Evolutionary conservation across 1,140 invertebrate genomes (phyloP), one percentile per base, ranked within the genome.

Genomic region (Caerostris extrusa): DNA sequence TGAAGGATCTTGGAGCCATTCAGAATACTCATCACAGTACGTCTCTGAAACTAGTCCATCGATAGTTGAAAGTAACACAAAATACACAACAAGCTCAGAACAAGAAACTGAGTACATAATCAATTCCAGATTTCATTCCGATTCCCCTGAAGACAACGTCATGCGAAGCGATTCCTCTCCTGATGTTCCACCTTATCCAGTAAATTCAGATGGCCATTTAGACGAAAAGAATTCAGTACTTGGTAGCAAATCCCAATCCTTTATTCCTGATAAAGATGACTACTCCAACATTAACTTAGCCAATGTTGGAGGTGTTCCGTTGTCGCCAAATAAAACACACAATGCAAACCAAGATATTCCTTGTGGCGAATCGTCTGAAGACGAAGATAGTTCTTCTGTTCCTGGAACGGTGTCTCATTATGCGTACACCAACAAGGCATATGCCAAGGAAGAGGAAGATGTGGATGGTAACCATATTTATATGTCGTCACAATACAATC

Each of bases 371-470:
- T 94, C 93, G 8, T 94, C 93, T 19, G 92, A 93, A 53, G 92
- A 93, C 5, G 90, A 91, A 58, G 92, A 93, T 8, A 94, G 83
- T 67, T 81, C 93, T 61, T 91, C 67, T 17, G 57, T 91, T 53
- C 89, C 64, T 81, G 93, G 90, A 10, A 91, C 50, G 1, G 93
- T 91, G 12, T 94, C 93, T 7, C 93, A 81, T 7, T 94, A 94
- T 64, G 90, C 89, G 56, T 94, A 94, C 56, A 94, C 89, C 83
- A 94, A 94, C 56, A 94, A 91, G n/a, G 90, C 93, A 17, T 94
- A 94, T 34, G 58, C 85, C 7, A 71, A 89, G 57, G 93, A 94
- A 34, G 93, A 94, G 7, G 93, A 91, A 34, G 93, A 94, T 60
- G 53, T 90, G 7, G 93, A 94, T 71, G 93, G 93, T 10, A 94